Base-by-base conservation (phyloP, 1,140 invertebrate species). In the Brachionus calyciflorus region DNA sequence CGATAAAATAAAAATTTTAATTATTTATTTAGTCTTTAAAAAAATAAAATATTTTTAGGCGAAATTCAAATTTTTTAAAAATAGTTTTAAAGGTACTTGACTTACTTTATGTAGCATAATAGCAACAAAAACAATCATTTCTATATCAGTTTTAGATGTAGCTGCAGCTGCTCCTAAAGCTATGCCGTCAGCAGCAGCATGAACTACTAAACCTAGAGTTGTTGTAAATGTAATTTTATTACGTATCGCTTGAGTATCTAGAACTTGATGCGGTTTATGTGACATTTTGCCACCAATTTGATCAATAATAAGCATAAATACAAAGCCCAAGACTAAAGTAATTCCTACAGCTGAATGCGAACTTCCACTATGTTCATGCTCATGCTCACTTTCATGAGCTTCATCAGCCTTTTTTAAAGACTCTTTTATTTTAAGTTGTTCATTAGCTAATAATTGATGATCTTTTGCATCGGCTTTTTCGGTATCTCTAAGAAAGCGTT, bases 281-380 rank as follows among this genome's bases (percentile, higher is more conserved):
- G 28, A 77, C 4, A 60, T 9, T 21, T 83, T 80, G 21, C 87
- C 87, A 76, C 87, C 82, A 41, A 86, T 85, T 80, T 96, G 93
- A 85, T 99, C 96, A 2, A 99, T 91, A 7, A 99, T 83, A 57
- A 99, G 87, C 96, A 99, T 99, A 82, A 99, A 95, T 19, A 98
- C 89, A 85, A 99, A 99, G 17, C 95, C 91, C 37, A 90, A 81
- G n/a, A 93, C 89, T 37, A 93, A 85, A 33, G 90, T 88, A 28
- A 91, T 83, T 48, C 92, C 91, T 80, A 92, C 91, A 9, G 80
- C 68, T 14, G 80, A 81, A 78, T 84, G 82, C 24, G 81, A 79
- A 57, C 82, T 80, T 7, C 69, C 73, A 55, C 80, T 80, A 40
- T 77, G 76, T 21, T 37, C 37, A 9, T 82, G 44, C 24, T 24